phyloP scores from a whole-genome alignment of 2,888 invertebrate species.

The Amphipyra tragopoginis region DNA sequence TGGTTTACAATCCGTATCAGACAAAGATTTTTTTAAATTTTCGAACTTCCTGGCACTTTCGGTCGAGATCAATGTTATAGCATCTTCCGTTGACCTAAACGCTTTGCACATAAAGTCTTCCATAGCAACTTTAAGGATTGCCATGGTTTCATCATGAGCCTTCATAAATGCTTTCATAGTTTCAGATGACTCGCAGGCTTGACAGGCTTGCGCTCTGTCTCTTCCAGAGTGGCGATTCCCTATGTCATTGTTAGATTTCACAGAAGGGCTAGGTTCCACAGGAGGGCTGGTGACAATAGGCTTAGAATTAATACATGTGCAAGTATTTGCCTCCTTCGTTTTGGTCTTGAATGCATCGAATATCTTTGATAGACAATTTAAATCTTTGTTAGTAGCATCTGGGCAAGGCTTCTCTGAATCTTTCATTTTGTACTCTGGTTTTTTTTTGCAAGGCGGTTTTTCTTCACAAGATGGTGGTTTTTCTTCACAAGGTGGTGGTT shows the following conservation, averaged over 20 bases:
- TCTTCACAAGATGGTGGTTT: too few relatives aligned
- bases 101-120: conserved; percentile 70
- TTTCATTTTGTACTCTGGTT: too few relatives aligned
- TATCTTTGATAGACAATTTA: conserved; percentile 4
- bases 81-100: conserved; percentile 68
- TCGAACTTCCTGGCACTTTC: conserved; percentile 65
- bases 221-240: too few relatives aligned
- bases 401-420: too few relatives aligned
- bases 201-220: background rate
- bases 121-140: conserved; percentile 68
- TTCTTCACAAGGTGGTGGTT: too few relatives aligned
- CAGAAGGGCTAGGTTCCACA: too few relatives aligned
- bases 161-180: conserved; percentile 39
- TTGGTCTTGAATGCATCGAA: background rate
- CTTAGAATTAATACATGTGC: background rate
- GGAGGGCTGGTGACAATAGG: too few relatives aligned
- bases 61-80: conserved; percentile 62
- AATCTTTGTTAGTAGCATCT: background rate
- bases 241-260: too few relatives aligned
- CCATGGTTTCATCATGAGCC: conserved; percentile 63
- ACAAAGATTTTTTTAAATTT: conserved; percentile 51
- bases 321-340: background rate
- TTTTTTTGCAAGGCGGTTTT: too few relatives aligned
- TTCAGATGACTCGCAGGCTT: background rate
- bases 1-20: conserved; percentile 33